These are phyloP conservation scores for Sinocyclocheilus maitianheensis DNA, from an alignment of 2,113 vertebrate species.

Conservation along the genomic window DNA sequence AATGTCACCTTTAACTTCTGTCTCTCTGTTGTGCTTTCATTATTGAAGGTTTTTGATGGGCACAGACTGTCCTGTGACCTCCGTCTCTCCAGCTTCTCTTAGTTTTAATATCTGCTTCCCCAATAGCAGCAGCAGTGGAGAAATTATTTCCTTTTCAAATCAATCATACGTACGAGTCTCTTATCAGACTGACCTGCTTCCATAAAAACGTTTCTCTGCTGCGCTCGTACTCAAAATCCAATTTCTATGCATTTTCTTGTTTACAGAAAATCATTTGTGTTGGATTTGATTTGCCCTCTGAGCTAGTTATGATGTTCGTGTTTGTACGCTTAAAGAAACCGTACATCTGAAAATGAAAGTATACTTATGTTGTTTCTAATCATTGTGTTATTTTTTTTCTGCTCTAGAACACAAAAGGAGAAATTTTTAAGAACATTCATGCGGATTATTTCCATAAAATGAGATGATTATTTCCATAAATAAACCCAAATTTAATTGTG, in stretches of 20 bases:
- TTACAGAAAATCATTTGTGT: constrained; percentile 29
- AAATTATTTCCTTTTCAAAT: constrained; percentile 71
- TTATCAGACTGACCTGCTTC: constrained; percentile 67
- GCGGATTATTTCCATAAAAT: background rate
- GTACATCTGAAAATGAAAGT: too few relatives aligned
- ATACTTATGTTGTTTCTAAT: too few relatives aligned
- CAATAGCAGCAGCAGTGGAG: constrained; percentile 60
- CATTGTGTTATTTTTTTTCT: background rate
- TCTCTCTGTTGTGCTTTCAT: background rate
- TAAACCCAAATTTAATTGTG: background rate
- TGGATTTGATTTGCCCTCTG: constrained; percentile 33
- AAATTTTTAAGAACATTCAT: background rate
- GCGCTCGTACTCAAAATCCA: constrained; percentile 41
- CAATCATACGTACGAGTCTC: constrained; percentile 67
- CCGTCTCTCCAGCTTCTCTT: constrained; percentile 37
- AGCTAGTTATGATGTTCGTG: background rate
- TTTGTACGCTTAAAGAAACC: background rate
- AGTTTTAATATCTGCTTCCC: constrained; percentile 61
- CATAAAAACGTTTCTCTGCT: constrained; percentile 35
- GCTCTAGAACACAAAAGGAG: background rate
- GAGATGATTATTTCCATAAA: background rate
- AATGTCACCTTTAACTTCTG: background rate
- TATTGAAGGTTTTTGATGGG: constrained; percentile 60
- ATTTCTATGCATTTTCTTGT: constrained; percentile 48
- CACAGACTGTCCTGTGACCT: constrained; percentile 53